These are phyloP conservation scores for Dendroctonus valens DNA, from an alignment of 1,140 invertebrate species.

Conservation along the genomic window DNA sequence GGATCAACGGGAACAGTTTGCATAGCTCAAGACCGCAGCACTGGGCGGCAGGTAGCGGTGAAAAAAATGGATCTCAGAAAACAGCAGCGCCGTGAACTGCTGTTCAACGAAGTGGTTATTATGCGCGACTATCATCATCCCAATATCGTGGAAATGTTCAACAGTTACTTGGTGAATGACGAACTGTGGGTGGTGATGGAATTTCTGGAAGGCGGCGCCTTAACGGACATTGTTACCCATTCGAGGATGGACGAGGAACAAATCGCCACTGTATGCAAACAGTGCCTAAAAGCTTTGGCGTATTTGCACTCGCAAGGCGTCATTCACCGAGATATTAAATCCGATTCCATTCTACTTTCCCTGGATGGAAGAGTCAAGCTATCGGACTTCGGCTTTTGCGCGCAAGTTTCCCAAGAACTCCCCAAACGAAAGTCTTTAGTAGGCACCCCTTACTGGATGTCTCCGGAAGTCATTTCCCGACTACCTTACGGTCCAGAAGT, in stretches of 20 bases:
- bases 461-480: constrained; percentile 87
- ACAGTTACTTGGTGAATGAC: constrained; percentile 95
- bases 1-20: constrained; percentile 98
- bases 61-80: constrained; percentile 99
- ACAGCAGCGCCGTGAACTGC: constrained; percentile 93
- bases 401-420: constrained; percentile 91
- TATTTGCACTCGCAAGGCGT: constrained; percentile 96
- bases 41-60: constrained; percentile 89
- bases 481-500: constrained; percentile 97
- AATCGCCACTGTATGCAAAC: constrained; percentile 96
- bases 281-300: constrained; percentile 91
- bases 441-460: constrained; percentile 94
- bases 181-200: constrained; percentile 99
- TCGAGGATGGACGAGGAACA: constrained; percentile 96
- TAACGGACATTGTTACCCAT: constrained; percentile 97
- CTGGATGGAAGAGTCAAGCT: constrained; percentile 92
- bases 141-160: constrained; percentile 99
- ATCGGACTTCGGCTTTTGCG: constrained; percentile 99
- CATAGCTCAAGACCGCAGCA: constrained; percentile 83
- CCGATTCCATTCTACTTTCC: constrained; percentile 96
- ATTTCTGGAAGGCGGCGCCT: constrained; percentile 94
- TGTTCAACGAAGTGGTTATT: constrained; percentile 99
- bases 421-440: constrained; percentile 96
- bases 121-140: constrained; percentile 99
- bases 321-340: constrained; percentile 98